Evolutionary conservation across 2,113 vertebrate genomes (phyloP).

Genomic region (Anser brachyrhynchus): DNA sequence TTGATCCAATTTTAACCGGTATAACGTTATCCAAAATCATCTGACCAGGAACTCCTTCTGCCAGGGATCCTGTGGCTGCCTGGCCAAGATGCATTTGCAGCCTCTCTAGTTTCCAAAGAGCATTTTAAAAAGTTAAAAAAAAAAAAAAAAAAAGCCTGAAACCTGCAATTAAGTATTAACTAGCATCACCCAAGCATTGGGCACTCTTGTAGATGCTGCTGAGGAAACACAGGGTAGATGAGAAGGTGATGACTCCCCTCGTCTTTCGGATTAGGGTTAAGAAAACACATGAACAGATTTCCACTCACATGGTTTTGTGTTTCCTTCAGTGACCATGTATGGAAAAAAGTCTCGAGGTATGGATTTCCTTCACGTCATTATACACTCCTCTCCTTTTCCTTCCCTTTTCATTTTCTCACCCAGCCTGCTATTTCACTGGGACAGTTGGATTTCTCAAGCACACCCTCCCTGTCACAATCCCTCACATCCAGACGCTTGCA

Average conservation of each 20-base stretch:
- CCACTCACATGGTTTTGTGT: neutral
- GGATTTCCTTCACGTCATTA: neutral
- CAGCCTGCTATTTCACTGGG: neutral
- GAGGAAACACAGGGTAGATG: neutral
- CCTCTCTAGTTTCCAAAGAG: neutral
- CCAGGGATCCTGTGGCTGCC: neutral
- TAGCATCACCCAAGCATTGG: neutral
- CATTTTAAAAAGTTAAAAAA: neutral
- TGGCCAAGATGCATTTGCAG: neutral
- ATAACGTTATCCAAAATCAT: neutral
- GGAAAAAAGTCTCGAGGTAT: neutral
- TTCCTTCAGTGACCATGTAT: neutral
- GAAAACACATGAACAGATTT: neutral
- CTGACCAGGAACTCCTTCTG: neutral
- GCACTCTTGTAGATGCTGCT: neutral
- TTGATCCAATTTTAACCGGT: neutral
- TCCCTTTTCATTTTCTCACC: neutral
- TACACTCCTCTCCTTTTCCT: neutral
- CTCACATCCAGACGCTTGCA: neutral
- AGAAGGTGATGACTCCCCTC: neutral
- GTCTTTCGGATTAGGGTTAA: neutral
- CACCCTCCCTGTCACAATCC: neutral
- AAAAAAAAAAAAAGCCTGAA: neutral
- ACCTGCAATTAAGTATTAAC: constrained; percentile 20
- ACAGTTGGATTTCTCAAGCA: neutral